Percentiles rank a stretch among this genome's conserved stretches.
phyloP scores from a whole-genome alignment of 1,140 invertebrate genomes.

The Magallana angulata region DNA sequence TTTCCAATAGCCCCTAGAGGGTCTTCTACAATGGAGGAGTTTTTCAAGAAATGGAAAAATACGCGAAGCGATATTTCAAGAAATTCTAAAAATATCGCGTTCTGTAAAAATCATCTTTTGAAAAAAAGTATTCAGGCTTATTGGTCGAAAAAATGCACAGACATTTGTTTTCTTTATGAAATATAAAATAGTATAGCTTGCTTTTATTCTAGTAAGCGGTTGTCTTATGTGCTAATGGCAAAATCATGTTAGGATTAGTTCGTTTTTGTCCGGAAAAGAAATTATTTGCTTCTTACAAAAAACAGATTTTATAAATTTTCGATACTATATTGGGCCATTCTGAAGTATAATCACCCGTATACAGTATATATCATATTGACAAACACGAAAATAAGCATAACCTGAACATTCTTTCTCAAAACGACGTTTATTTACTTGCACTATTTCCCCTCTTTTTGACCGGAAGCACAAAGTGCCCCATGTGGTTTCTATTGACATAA shows the following conservation, averaged over 20 bases:
- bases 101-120: not conserved
- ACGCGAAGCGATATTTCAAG: slow-evolving; percentile 17
- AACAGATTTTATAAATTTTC: no score
- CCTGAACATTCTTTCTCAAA: no score
- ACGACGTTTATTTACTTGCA: no score
- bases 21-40: slow-evolving; percentile 46
- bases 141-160: no score
- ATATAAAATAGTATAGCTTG: no score
- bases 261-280: not conserved
- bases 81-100: not conserved
- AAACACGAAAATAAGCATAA: no score
- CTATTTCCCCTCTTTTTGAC: not conserved
- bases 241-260: not conserved
- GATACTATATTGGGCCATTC: no score
- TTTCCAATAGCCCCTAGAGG: slow-evolving; percentile 68
- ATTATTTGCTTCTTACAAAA: not conserved
- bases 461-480: slow-evolving; percentile 34
- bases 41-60: not conserved
- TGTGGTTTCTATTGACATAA: slow-evolving; percentile 48
- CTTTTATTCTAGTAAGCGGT: no score
- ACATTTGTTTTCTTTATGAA: no score
- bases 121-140: no score
- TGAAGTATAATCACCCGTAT: no score
- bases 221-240: not conserved
- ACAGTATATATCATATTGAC: no score